Evolutionary conservation across 2,113 vertebrate species (phyloP).

Genomic region (Hippocampus barbouri): DNA sequence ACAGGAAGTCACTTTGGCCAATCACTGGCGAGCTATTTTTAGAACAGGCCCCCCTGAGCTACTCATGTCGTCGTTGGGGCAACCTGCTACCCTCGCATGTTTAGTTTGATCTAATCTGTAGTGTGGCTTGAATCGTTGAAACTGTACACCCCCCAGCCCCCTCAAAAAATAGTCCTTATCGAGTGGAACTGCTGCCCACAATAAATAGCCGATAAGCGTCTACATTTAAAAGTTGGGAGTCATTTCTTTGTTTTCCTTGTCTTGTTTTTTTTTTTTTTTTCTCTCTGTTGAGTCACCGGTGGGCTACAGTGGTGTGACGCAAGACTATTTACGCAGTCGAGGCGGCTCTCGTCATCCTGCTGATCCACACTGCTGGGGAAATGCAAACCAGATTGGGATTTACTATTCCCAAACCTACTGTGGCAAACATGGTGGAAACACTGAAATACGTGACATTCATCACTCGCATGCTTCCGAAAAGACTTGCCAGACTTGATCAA

Average conservation of each 20-base stretch:
- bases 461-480: slow-evolving; percentile 13
- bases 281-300: background rate
- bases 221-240: background rate
- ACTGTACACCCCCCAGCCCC: too few species aligned
- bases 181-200: background rate
- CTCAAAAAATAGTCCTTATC: background rate
- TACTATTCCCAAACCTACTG: background rate
- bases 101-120: background rate
- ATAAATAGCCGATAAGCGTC: background rate
- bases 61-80: background rate
- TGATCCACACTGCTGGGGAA: background rate
- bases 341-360: background rate
- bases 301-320: background rate
- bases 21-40: background rate
- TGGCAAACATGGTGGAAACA: background rate
- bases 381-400: background rate
- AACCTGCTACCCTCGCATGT: background rate
- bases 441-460: background rate
- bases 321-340: background rate
- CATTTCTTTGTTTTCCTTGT: background rate
- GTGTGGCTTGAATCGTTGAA: background rate
- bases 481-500: slow-evolving; percentile 30
- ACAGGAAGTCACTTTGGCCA: background rate
- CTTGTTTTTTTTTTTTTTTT: background rate
- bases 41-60: background rate